phyloP scores from a whole-genome alignment of 2,888 invertebrate species.

The Tetrapedia diversipes region DNA sequence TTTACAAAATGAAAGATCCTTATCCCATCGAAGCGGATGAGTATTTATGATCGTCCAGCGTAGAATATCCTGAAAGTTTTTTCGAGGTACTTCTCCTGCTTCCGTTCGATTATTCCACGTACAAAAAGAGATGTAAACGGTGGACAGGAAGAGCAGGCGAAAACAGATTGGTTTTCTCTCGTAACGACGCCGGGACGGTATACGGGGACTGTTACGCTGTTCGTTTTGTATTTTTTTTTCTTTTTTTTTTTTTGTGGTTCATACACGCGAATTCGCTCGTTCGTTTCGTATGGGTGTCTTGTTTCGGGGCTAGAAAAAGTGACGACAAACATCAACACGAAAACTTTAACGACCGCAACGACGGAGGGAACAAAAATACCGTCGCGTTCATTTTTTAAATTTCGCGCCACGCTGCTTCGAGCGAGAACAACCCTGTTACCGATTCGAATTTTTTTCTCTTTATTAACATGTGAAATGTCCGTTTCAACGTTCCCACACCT shows the following conservation, averaged over 20 bases:
- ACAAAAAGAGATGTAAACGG: slow-evolving; percentile 1
- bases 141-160: slow-evolving; percentile 26
- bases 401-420: slow-evolving; percentile 8
- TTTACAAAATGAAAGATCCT: slow-evolving; percentile 6
- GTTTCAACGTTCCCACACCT: no score
- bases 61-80: slow-evolving; percentile 4
- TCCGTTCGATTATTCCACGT: neutral
- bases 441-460: neutral
- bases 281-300: slow-evolving; percentile 27
- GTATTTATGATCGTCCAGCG: slow-evolving; percentile 20
- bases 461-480: no score
- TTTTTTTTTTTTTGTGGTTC: no score
- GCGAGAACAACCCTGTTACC: neutral
- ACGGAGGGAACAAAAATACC: slow-evolving; percentile 40
- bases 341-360: slow-evolving; percentile 59
- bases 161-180: slow-evolving; percentile 29
- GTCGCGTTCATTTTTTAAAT: slow-evolving; percentile 25
- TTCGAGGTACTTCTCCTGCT: neutral
- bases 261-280: slow-evolving; percentile 17
- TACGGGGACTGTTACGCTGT: slow-evolving; percentile 49
- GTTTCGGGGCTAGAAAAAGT: slow-evolving; percentile 61
- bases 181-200: slow-evolving; percentile 58
- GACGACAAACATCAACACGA: slow-evolving; percentile 68
- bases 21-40: neutral
- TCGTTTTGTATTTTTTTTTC: slow-evolving; percentile 11